A percentile compares a stretch with the other conserved stretches of the same genome.
phyloP scores from a whole-genome alignment of 2,113 vertebrate genomes.

The Anoplopoma fimbria region DNA sequence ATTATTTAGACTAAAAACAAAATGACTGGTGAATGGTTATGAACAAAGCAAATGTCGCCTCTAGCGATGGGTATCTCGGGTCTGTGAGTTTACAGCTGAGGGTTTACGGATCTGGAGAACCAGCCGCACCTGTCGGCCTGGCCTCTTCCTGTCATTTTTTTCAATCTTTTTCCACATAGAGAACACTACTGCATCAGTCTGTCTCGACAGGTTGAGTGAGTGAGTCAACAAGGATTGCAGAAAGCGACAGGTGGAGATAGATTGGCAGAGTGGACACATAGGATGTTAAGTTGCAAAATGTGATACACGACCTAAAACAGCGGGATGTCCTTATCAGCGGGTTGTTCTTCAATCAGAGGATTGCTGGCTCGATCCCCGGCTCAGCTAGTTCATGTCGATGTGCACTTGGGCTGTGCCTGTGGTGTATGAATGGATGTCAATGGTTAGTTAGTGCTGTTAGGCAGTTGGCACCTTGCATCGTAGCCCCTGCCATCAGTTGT shows the following conservation, averaged over 20 bases:
- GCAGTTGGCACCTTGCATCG: too few relatives aligned
- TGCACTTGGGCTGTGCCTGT: too few relatives aligned
- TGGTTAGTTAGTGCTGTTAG: too few relatives aligned
- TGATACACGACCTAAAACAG: background rate
- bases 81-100: background rate
- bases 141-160: conserved; percentile 1
- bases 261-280: background rate
- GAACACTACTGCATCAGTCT: conserved; percentile 2
- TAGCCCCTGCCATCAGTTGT: too few relatives aligned
- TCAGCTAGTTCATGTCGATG: too few relatives aligned
- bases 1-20: background rate
- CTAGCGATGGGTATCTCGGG: background rate
- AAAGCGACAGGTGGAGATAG: conserved; percentile 5
- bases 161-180: background rate
- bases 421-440: too few relatives aligned
- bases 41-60: background rate
- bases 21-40: conserved; percentile 28
- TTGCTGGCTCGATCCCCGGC: too few relatives aligned
- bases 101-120: conserved; percentile 4
- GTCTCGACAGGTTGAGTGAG: conserved; percentile 46
- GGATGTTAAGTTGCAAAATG: conserved; percentile 8
- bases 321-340: too few relatives aligned
- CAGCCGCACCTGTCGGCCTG: conserved; percentile 41
- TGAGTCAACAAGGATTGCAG: conserved; percentile 23
- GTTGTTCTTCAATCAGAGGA: too few relatives aligned